Evolutionary conservation across 2,113 vertebrate genomes (phyloP).

Genomic region (Narcine bancroftii): DNA sequence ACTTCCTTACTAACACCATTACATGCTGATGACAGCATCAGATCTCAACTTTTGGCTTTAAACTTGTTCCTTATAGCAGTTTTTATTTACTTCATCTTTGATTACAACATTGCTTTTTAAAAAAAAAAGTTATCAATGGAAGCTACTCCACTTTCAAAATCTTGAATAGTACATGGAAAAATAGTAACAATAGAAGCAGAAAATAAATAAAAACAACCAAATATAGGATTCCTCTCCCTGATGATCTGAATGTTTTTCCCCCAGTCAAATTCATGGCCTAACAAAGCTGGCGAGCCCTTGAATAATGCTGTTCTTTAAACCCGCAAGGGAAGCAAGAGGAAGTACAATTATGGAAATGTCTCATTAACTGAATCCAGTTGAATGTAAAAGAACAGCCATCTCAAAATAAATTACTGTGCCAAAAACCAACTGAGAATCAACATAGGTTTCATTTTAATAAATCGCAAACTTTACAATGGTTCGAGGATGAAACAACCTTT

Average conservation of each 20-base stretch:
- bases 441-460: not conserved
- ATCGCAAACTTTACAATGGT: not conserved
- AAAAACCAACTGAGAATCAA: not conserved
- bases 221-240: not conserved
- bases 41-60: not conserved
- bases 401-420: not conserved
- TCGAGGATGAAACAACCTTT: not conserved
- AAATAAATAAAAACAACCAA: not conserved
- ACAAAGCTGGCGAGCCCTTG: not conserved
- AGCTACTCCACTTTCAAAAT: not conserved
- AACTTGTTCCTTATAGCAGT: not conserved
- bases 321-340: not conserved
- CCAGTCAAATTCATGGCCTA: not conserved
- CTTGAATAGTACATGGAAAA: not conserved
- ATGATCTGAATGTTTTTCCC: too few relatives aligned
- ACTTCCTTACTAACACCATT: too few relatives aligned
- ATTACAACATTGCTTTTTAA: not conserved
- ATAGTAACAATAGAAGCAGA: not conserved
- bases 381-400: constrained; percentile 6
- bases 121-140: not conserved
- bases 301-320: not conserved
- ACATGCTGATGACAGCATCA: too few relatives aligned
- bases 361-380: not conserved
- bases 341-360: not conserved
- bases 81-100: not conserved